phyloP scores from a whole-genome alignment of 1,140 invertebrate genomes.

The Episyrphus balteatus region DNA sequence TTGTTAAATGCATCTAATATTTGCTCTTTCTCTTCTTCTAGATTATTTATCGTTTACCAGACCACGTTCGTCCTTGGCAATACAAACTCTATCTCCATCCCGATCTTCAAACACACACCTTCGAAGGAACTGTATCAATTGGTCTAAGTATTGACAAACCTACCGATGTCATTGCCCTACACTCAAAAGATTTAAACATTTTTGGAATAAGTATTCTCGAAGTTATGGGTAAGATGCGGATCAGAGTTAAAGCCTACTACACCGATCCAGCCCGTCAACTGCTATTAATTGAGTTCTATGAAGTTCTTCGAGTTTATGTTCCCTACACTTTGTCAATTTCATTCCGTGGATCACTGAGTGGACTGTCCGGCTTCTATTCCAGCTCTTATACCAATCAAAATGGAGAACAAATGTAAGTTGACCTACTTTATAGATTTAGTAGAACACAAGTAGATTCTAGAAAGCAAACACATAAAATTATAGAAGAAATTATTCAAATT shows the following conservation, averaged over 20 bases:
- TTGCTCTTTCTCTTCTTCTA: conserved; percentile 3
- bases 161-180: conserved; percentile 52
- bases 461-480: too few relatives aligned
- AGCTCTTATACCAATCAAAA: conserved; percentile 16
- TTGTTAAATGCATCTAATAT: too few relatives aligned
- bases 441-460: conserved; percentile 1
- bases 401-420: conserved; percentile 18
- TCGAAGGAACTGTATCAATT: conserved; percentile 56
- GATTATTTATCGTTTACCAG: conserved; percentile 49
- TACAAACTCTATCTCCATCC: conserved; percentile 69
- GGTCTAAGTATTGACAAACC: conserved; percentile 43
- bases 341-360: conserved; percentile 16
- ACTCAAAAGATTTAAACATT: conserved; percentile 44
- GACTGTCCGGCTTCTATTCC: conserved; percentile 16
- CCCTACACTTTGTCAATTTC: conserved; percentile 24
- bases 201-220: conserved; percentile 24
- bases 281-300: conserved; percentile 20
- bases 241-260: conserved; percentile 16
- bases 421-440: conserved; percentile 7
- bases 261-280: conserved; percentile 14
- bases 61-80: conserved; percentile 51
- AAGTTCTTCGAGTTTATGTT: conserved; percentile 15
- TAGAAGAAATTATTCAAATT: too few relatives aligned
- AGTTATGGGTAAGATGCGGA: conserved; percentile 30
- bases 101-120: conserved; percentile 50